phyloP scores from a whole-genome alignment of 2,113 vertebrate species.

The Gambusia holbrooki region DNA sequence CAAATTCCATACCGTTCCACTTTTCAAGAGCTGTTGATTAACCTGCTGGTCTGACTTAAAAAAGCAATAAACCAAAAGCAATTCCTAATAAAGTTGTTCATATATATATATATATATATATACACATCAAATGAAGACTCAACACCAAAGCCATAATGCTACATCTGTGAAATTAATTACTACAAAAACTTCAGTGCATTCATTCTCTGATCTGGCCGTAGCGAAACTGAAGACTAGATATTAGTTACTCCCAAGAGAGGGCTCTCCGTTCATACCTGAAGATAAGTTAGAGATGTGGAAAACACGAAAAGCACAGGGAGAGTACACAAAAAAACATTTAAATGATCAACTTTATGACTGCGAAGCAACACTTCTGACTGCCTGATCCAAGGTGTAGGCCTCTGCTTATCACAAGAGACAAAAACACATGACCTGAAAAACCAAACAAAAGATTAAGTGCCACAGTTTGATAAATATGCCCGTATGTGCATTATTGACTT shows the following conservation, averaged over 20 bases:
- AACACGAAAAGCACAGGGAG: too few relatives aligned
- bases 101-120: too few relatives aligned
- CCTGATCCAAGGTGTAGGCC: not conserved
- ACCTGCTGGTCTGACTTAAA: not conserved
- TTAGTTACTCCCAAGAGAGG: not conserved
- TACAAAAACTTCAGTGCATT: not conserved
- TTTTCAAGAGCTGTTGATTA: not conserved
- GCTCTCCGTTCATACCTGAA: too few relatives aligned
- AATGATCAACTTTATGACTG: not conserved
- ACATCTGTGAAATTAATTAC: too few relatives aligned
- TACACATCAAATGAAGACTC: too few relatives aligned
- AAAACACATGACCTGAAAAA: not conserved
- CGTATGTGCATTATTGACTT: conserved; percentile 35
- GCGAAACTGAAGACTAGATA: not conserved
- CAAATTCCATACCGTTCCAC: not conserved
- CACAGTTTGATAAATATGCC: not conserved
- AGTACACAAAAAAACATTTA: not conserved
- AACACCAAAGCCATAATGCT: too few relatives aligned
- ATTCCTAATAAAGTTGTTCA: too few relatives aligned
- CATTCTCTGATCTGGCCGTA: not conserved
- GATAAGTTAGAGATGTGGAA: not conserved
- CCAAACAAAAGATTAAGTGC: not conserved
- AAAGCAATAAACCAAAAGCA: not conserved
- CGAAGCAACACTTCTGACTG: not conserved
- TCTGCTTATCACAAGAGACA: not conserved